These are phyloP conservation scores for Conchocele bisecta DNA, from an alignment of 2,888 invertebrate species.

Conservation along the genomic window DNA sequence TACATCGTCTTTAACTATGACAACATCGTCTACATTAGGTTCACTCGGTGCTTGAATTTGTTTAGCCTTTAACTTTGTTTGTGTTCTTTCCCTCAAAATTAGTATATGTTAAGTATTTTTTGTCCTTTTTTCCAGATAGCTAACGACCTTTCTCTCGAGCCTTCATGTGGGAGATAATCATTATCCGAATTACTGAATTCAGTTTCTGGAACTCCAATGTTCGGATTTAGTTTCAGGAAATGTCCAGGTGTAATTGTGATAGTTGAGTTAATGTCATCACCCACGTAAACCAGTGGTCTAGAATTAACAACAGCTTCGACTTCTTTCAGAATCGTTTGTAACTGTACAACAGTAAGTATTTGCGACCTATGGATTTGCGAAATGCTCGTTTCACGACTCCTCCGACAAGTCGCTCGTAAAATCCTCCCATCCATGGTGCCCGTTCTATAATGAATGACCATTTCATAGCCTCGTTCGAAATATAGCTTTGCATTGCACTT, in stretches of 20 bases:
- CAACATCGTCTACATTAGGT: not conserved
- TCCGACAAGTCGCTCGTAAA: constrained; percentile 15
- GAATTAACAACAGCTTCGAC: constrained; percentile 11
- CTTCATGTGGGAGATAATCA: not conserved
- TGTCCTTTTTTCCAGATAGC: constrained; percentile 28
- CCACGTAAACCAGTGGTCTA: constrained; percentile 21
- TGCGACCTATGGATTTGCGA: constrained; percentile 1
- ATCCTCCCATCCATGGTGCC: constrained; percentile 5
- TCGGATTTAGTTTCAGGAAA: constrained; percentile 19
- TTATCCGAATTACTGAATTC: constrained; percentile 5
- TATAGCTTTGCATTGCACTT: not conserved
- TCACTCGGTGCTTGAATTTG: not conserved
- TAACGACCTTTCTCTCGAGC: not conserved
- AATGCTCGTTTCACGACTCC: constrained; percentile 14
- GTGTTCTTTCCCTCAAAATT: constrained; percentile 8
- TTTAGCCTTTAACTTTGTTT: constrained; percentile 1
- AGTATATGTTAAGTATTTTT: constrained; percentile 11
- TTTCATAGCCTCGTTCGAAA: not conserved
- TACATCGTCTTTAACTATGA: constrained; percentile 18
- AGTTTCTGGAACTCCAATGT: constrained; percentile 12
- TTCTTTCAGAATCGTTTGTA: constrained; percentile 7
- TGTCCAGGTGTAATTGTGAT: constrained; percentile 17
- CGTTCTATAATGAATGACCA: not conserved
- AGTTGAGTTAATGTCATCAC: constrained; percentile 20
- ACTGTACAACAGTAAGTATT: not conserved